phyloP scores from a whole-genome alignment of 2,888 invertebrate species.

The Eupsilia transversa region DNA sequence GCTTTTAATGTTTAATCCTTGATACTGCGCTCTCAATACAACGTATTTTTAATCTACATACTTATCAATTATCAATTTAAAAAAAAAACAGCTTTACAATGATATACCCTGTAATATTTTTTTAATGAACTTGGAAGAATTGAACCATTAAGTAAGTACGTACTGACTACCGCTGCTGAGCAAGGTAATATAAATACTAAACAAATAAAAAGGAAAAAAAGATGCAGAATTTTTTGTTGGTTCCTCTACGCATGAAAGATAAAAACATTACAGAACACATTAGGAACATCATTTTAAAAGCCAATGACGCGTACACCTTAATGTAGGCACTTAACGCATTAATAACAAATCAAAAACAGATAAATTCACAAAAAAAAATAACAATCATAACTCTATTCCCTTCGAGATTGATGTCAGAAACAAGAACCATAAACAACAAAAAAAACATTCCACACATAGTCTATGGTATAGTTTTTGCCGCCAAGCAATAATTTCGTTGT shows the following conservation, averaged over 20 bases:
- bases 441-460: constrained; percentile 43
- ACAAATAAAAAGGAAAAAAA: background rate
- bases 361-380: constrained; percentile 25
- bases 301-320: constrained; percentile 41
- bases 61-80: too few species aligned
- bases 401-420: constrained; percentile 48
- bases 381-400: constrained; percentile 23
- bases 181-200: constrained; percentile 2
- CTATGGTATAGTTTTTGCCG: constrained; percentile 61
- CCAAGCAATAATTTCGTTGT: constrained; percentile 72
- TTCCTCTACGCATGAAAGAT: constrained; percentile 3
- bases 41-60: background rate
- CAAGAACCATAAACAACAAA: constrained; percentile 40
- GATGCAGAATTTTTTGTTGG: background rate
- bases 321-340: constrained; percentile 14
- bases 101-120: background rate
- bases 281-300: background rate
- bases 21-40: background rate
- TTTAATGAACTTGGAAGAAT: background rate
- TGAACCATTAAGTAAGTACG: background rate
- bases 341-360: constrained; percentile 31
- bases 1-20: constrained; percentile 2
- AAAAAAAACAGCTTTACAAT: background rate
- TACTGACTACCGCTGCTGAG: background rate
- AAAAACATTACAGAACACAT: constrained; percentile 1